Evolutionary conservation across 2,113 vertebrate species (phyloP).

Genomic region (Bufo bufo): DNA sequence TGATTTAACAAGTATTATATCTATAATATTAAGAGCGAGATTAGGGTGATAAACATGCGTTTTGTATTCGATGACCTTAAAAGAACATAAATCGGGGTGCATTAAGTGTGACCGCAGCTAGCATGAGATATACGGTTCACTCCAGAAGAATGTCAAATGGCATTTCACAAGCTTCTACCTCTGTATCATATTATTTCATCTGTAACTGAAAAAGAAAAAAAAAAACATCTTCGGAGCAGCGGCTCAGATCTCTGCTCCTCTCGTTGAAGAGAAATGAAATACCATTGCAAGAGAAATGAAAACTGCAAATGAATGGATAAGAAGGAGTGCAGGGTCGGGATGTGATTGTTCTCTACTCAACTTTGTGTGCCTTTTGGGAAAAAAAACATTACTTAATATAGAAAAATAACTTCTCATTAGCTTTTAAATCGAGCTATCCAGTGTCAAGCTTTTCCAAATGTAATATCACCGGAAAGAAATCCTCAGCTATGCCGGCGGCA

Average conservation of each 20-base stretch:
- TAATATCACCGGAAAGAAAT: constrained; percentile 8
- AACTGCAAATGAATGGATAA: constrained; percentile 52
- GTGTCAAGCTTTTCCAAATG: constrained; percentile 13
- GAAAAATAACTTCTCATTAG: constrained; percentile 57
- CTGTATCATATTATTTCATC: constrained; percentile 53
- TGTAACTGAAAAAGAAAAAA: constrained; percentile 39
- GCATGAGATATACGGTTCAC: constrained; percentile 14
- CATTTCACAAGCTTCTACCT: constrained; percentile 51
- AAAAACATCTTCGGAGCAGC: constrained; percentile 30
- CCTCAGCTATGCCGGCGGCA: background rate
- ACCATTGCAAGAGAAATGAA: constrained; percentile 42
- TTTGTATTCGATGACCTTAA: background rate
- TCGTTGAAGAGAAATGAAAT: constrained; percentile 39
- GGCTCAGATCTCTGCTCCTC: constrained; percentile 8
- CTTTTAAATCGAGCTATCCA: constrained; percentile 20
- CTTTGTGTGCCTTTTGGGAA: constrained; percentile 38
- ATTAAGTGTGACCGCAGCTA: constrained; percentile 24
- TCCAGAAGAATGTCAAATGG: constrained; percentile 51
- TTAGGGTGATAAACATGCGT: constrained; percentile 32
- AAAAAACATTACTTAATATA: constrained; percentile 52
- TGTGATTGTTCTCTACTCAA: constrained; percentile 42
- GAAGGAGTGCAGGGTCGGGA: constrained; percentile 33
- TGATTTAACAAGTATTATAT: background rate
- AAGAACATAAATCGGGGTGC: background rate
- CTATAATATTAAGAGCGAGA: background rate